These are phyloP conservation scores for Anagrus nilaparvatae DNA, from an alignment of 1,140 invertebrate species.

Conservation along the genomic window DNA sequence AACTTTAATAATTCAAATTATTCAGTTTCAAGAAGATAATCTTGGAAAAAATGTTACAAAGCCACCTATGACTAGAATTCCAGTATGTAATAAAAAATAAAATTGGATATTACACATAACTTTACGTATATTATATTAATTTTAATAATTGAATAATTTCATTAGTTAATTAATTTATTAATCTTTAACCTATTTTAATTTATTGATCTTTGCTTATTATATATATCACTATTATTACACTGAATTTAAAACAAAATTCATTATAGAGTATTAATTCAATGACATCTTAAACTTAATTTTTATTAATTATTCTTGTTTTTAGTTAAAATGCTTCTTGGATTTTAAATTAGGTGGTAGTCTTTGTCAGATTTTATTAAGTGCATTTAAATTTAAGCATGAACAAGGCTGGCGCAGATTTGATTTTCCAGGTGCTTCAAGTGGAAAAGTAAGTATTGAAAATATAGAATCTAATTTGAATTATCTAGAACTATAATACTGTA, in stretches of 20 bases:
- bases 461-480: too few species aligned
- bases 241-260: too few species aligned
- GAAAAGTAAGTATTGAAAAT: too few species aligned
- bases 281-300: background rate
- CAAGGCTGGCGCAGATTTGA: slow-evolving; percentile 91
- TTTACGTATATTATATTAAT: slow-evolving; percentile 3
- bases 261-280: too few species aligned
- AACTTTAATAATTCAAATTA: slow-evolving; percentile 72
- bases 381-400: slow-evolving; percentile 91
- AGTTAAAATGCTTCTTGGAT: slow-evolving; percentile 91
- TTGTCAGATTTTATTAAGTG: slow-evolving; percentile 85
- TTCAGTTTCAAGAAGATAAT: slow-evolving; percentile 95
- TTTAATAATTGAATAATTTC: slow-evolving; percentile 3
- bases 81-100: slow-evolving; percentile 50
- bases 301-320: slow-evolving; percentile 24
- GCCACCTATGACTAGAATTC: slow-evolving; percentile 71
- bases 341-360: slow-evolving; percentile 87
- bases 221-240: background rate
- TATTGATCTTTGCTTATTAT: slow-evolving; percentile 1
- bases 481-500: too few species aligned
- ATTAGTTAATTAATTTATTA: background rate
- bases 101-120: slow-evolving; percentile 4
- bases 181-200: too few species aligned
- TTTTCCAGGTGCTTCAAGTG: slow-evolving; percentile 76
- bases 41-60: slow-evolving; percentile 88